Evolutionary conservation across 2,113 vertebrate species (phyloP).

Genomic region (Rhodinocichla rosea): DNA sequence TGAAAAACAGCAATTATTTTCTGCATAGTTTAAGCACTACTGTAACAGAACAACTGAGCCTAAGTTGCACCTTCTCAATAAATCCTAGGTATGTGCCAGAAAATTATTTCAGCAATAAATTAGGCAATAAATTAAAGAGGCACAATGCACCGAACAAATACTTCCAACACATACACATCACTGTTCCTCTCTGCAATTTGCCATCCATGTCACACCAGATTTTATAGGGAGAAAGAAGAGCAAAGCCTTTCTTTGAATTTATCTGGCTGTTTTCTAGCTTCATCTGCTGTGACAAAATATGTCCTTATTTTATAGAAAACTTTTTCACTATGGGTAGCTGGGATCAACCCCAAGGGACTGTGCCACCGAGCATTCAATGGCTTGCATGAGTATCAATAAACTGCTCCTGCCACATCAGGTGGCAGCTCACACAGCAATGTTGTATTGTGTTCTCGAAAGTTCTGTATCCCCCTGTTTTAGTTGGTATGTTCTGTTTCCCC

Average conservation of each 20-base stretch:
- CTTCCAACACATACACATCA: neutral
- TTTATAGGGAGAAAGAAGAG: neutral
- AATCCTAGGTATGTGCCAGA: neutral
- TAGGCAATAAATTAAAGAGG: neutral
- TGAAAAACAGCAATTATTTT: neutral
- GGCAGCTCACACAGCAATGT: neutral
- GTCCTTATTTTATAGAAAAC: neutral
- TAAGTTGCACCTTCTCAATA: neutral
- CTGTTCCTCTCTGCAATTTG: neutral
- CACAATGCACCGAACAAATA: neutral
- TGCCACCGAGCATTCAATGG: too few species aligned
- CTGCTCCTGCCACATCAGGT: rapidly evolving
- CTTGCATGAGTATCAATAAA: neutral
- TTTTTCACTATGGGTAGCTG: neutral
- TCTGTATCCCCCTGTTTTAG: too few species aligned
- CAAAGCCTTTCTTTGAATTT: neutral
- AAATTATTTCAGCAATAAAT: neutral
- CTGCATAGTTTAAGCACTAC: neutral
- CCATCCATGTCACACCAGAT: neutral
- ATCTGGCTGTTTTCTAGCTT: neutral
- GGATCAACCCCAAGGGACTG: neutral
- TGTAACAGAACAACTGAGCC: neutral
- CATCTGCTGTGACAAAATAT: neutral
- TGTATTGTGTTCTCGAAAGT: too few species aligned
- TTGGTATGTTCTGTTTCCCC: too few species aligned